These are phyloP conservation scores for Camponotus fellah DNA, from an alignment of 2,888 invertebrate genomes.

Conservation along the genomic window DNA sequence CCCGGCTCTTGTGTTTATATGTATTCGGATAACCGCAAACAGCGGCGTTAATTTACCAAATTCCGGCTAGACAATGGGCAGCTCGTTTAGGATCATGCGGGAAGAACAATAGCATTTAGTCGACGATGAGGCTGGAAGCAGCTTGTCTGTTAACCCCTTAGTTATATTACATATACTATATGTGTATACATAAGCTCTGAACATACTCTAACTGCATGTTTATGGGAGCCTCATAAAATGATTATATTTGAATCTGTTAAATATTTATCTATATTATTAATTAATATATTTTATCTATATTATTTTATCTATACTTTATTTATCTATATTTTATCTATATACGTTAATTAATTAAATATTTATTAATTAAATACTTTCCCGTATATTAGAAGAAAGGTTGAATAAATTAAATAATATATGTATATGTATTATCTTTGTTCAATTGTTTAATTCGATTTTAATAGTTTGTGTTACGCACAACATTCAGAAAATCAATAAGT, in stretches of 20 bases:
- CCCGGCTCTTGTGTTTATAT: slow-evolving; percentile 27
- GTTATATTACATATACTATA: slow-evolving; percentile 16
- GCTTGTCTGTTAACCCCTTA: slow-evolving; percentile 43
- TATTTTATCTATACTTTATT: too few species aligned
- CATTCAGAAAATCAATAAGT: background rate
- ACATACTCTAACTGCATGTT: background rate
- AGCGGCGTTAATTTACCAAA: slow-evolving; percentile 49
- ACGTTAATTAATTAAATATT: background rate
- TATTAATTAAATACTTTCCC: background rate
- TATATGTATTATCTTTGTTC: background rate
- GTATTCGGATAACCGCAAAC: slow-evolving; percentile 43
- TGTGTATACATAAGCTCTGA: background rate
- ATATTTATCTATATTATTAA: background rate
- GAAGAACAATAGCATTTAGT: slow-evolving; percentile 55
- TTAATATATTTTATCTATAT: too few species aligned
- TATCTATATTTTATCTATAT: too few species aligned
- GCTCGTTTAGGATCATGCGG: slow-evolving; percentile 55
- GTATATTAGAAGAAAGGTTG: background rate
- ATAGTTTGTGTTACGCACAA: background rate
- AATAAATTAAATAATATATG: background rate
- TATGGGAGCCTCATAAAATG: background rate
- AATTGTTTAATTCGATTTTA: background rate
- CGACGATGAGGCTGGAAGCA: slow-evolving; percentile 50
- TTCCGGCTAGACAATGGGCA: slow-evolving; percentile 48
- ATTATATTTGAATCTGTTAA: slow-evolving; percentile 12